Conservation (phyloP, 37 sponge, comb jelly and placozoan species). For the Dysidea cf. avara region DNA sequence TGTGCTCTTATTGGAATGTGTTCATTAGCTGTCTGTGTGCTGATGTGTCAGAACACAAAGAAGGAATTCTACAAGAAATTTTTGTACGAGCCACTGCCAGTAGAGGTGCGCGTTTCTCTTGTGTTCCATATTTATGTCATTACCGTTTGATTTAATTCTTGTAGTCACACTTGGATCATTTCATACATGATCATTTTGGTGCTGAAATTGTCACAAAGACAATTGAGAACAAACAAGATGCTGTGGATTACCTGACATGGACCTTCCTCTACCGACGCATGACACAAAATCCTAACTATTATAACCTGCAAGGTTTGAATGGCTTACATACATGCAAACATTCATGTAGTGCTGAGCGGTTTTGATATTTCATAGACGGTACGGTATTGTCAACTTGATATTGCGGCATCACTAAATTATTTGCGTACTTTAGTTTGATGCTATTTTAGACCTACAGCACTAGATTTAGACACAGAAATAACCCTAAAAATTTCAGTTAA, state of each 20-base stretch:
- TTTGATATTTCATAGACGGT: too few species aligned
- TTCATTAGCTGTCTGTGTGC: slow-evolving; percentile 66
- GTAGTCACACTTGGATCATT: slow-evolving; percentile 96
- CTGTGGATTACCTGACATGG: slow-evolving; percentile 99
- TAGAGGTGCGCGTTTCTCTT: slow-evolving; percentile 71
- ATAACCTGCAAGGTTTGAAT: slow-evolving; percentile 92
- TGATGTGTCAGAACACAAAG: slow-evolving; percentile 96
- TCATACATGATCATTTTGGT: slow-evolving; percentile 97
- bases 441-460: too few species aligned
- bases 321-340: background rate
- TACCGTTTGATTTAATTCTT: slow-evolving; percentile 7
- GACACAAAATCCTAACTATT: slow-evolving; percentile 99
- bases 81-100: slow-evolving; percentile 96
- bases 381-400: too few species aligned
- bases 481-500: too few species aligned
- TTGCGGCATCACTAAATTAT: too few species aligned
- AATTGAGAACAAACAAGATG: slow-evolving; percentile 98
- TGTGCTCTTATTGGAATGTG: background rate
- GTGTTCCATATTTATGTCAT: background rate
- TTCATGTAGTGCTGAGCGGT: too few species aligned
- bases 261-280: slow-evolving; percentile 96
- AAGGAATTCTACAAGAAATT: slow-evolving; percentile 99
- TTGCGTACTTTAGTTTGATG: too few species aligned
- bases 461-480: too few species aligned
- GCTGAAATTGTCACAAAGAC: slow-evolving; percentile 99